These are phyloP conservation scores for Phainopepla nitens DNA, from an alignment of 2,113 vertebrate genomes.

Conservation along the genomic window DNA sequence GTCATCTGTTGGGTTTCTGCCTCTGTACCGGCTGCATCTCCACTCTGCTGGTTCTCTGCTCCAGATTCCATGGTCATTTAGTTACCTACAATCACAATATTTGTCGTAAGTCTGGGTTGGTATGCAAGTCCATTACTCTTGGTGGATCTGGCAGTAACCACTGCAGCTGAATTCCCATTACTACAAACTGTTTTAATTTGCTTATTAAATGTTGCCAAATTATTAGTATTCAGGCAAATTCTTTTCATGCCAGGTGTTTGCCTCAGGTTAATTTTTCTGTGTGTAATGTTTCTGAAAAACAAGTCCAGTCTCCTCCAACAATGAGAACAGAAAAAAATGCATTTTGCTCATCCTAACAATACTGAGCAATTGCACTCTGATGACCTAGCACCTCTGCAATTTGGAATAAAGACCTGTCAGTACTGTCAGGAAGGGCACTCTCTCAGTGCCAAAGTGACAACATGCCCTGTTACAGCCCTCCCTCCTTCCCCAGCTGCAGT, in stretches of 20 bases:
- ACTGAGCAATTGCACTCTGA: not conserved
- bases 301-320: not conserved
- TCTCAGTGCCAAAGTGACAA: not conserved
- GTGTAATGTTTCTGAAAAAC: not conserved
- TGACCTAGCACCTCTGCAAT: not conserved
- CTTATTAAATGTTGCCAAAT: constrained; percentile 25
- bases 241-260: not conserved
- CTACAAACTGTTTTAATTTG: not conserved
- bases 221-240: not conserved
- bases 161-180: constrained; percentile 30
- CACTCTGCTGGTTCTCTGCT: constrained; percentile 95
- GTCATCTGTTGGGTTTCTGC: constrained; percentile 93
- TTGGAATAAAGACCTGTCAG: not conserved
- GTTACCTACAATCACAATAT: constrained; percentile 83
- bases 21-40: constrained; percentile 91
- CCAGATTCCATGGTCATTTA: constrained; percentile 99
- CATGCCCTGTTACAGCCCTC: not conserved
- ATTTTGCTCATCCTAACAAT: not conserved
- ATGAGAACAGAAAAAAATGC: not conserved
- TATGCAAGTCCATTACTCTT: constrained; percentile 11
- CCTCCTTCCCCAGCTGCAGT: not conserved
- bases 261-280: not conserved
- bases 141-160: constrained; percentile 8
- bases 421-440: not conserved
- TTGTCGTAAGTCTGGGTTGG: constrained; percentile 59